These are phyloP conservation scores for Mormyrus iriodes DNA, from an alignment of 2,113 vertebrate genomes.

Conservation along the genomic window DNA sequence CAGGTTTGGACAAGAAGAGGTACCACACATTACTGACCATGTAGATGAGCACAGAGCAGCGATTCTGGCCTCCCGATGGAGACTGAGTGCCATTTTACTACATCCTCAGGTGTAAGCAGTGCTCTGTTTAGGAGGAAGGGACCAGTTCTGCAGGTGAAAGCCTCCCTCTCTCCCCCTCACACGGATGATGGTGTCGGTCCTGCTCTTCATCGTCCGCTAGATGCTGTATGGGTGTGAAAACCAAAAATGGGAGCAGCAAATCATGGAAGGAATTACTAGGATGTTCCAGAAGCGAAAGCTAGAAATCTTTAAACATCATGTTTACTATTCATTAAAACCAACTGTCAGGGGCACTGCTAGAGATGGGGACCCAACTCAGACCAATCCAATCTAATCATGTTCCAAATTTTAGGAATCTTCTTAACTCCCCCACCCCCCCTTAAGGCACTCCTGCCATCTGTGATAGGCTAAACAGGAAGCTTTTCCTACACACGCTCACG, in stretches of 20 bases:
- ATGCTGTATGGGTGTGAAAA: not conserved
- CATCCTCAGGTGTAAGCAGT: not conserved
- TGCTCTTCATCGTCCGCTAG: not conserved
- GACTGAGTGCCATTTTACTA: not conserved
- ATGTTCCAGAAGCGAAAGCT: not conserved
- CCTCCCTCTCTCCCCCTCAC: not conserved
- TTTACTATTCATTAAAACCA: not conserved
- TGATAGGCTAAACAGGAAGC: not conserved
- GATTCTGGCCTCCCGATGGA: not conserved
- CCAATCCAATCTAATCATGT: not conserved
- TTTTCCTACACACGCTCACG: not conserved
- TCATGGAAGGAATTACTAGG: not conserved
- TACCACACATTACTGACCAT: not conserved
- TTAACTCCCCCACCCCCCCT: not conserved
- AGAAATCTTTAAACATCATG: not conserved
- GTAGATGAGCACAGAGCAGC: not conserved
- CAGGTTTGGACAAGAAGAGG: not conserved
- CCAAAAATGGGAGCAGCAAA: not conserved
- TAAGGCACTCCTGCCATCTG: not conserved
- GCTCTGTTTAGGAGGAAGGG: not conserved
- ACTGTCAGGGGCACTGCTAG: not conserved
- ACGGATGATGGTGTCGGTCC: not conserved
- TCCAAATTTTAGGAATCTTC: not conserved
- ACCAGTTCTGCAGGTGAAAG: not conserved
- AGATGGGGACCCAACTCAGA: not conserved